These are phyloP conservation scores for Burhinus oedicnemus DNA, from an alignment of 2,113 vertebrate species.

Conservation along the genomic window DNA sequence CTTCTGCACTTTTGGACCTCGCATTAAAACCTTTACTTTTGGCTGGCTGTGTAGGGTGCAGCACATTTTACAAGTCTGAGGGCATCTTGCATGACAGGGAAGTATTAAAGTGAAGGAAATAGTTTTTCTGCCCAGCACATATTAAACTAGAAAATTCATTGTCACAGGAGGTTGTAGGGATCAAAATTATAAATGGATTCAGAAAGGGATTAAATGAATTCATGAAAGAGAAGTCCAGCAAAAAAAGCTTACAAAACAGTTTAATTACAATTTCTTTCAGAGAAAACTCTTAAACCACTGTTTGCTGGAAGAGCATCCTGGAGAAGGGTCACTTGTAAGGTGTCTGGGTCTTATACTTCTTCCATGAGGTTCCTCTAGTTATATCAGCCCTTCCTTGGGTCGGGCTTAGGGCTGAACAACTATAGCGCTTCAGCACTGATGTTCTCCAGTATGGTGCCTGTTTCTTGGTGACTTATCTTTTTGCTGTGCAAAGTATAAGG, in stretches of 20 bases:
- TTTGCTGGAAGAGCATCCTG: not conserved
- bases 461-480: not conserved
- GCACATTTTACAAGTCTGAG: not conserved
- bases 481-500: not conserved
- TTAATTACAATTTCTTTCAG: not conserved
- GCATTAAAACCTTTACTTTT: not conserved
- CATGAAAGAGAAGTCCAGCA: not conserved
- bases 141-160: not conserved
- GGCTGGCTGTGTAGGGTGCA: not conserved
- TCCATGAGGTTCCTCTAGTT: not conserved
- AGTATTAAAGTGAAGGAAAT: not conserved
- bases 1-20: not conserved
- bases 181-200: not conserved
- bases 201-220: not conserved
- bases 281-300: not conserved
- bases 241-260: not conserved
- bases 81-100: not conserved
- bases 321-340: not conserved
- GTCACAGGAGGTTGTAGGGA: not conserved
- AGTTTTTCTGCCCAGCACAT: not conserved
- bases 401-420: not conserved
- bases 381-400: not conserved
- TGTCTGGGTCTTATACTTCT: not conserved
- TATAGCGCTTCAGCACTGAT: rapidly evolving
- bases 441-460: not conserved